These are phyloP conservation scores for Drosophila mayri DNA, from an alignment of 1,140 invertebrate genomes.

Conservation along the genomic window DNA sequence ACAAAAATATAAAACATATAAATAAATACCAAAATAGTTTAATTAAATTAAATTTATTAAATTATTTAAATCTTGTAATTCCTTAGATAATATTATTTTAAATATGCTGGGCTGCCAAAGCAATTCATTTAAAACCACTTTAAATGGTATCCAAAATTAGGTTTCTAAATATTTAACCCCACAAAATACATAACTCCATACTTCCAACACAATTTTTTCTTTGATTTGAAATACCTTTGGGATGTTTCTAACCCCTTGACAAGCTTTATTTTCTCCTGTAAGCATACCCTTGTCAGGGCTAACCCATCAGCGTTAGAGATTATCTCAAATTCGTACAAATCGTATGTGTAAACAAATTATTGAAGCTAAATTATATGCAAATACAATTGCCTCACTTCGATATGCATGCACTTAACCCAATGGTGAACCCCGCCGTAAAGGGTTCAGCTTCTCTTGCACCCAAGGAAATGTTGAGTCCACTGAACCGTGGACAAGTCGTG, in stretches of 20 bases:
- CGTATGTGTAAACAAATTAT: conserved; percentile 41
- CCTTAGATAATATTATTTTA: background rate
- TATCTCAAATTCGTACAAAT: conserved; percentile 28
- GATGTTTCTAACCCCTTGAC: too few species aligned
- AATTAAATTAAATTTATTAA: too few species aligned
- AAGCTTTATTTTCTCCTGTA: background rate
- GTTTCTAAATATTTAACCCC: background rate
- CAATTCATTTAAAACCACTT: background rate
- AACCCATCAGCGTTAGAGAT: conserved; percentile 1
- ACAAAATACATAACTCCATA: background rate
- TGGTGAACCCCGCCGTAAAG: conserved; percentile 8
- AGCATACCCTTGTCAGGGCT: background rate
- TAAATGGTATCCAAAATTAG: background rate
- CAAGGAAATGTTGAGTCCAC: conserved; percentile 19
- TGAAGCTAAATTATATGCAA: conserved; percentile 44
- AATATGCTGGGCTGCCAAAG: too few species aligned
- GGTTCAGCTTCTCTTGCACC: conserved; percentile 7
- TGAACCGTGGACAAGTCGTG: conserved; percentile 59
- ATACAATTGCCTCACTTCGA: conserved; percentile 34
- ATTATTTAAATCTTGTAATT: background rate
- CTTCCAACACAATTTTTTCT: background rate
- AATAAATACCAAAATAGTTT: background rate
- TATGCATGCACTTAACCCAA: conserved; percentile 42
- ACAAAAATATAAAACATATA: background rate
- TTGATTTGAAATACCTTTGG: background rate